Percentiles rank a stretch among this genome's conserved stretches.
phyloP scores from a whole-genome alignment of 2,113 vertebrate species.

The Sorex fumeus region DNA sequence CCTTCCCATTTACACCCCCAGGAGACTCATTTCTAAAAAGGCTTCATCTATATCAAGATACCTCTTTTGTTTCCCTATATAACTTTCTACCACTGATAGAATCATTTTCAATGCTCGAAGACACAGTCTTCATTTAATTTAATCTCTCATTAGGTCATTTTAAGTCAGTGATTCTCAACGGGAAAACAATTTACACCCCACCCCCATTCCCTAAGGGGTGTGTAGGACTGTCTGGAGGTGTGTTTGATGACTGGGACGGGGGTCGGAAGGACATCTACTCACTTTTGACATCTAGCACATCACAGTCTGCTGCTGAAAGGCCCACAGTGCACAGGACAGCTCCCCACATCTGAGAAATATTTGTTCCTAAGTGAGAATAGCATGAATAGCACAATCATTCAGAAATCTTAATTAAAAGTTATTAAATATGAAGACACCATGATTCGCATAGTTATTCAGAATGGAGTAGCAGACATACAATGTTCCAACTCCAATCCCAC shows the following conservation, averaged over 20 bases:
- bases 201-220: not conserved
- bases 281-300: not conserved
- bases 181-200: not conserved
- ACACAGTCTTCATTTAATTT: slow-evolving; percentile 58
- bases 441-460: no score
- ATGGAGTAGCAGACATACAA: no score
- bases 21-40: not conserved
- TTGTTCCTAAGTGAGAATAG: not conserved
- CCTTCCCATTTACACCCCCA: not conserved
- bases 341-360: no score
- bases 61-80: not conserved
- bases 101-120: slow-evolving; percentile 59
- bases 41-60: not conserved
- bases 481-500: no score
- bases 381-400: not conserved
- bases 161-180: slow-evolving; percentile 48
- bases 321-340: not conserved
- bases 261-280: not conserved
- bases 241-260: not conserved
- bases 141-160: slow-evolving; percentile 66
- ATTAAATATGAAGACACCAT: no score
- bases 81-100: slow-evolving; percentile 21
- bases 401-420: no score
- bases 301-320: not conserved
- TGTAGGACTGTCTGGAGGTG: not conserved